Base-by-base conservation (phyloP, 2,888 invertebrate genomes). In the Cephus nigrinus region DNA sequence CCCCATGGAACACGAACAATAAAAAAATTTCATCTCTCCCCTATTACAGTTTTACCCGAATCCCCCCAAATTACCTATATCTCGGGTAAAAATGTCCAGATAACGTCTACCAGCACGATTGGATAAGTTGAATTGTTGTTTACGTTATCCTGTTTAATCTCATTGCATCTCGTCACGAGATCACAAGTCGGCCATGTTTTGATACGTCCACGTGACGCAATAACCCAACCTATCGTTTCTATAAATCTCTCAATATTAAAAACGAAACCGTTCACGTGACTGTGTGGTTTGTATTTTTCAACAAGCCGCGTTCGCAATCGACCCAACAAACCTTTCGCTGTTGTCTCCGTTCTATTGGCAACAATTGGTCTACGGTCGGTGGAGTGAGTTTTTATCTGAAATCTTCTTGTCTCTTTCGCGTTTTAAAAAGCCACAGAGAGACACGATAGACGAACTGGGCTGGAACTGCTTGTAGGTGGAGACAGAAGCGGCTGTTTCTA, bases 71-170 rank as follows among this genome's bases (percentile, higher is more conserved):
- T 23, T 55, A 23, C 23, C 23, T 55, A 2, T 55, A 23, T 23
- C 55, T 55, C 55, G 23, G 9, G 55, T 55, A 9, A 55, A 55
- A 23, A 55, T 1, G 9, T 55, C 0, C 23, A 5, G 55, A 55
- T 9, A 9, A 9, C 5, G 55, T 55, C 23, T 55, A 9, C 55
- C 55, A 0, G 55, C 75, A 77, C 86, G 87, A 85, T 87, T 83
- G 86, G 85, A 86, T 84, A 87, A 85, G 85, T 86, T 85, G 85
- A 83, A 84, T 84, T 82, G 87, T 88, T 87, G 85, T 86, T 86
- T 85, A 87, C 86, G 86, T 86, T 5, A 33, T 3, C 23, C 33
- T 3, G 11, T 23, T 71, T 71, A 71, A 71, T 71, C 23, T 33
- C 33, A 88, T 87, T 85, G 85, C 86, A 80, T 79, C 76, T 82